These are phyloP conservation scores for Bombus impatiens DNA, from an alignment of 1,140 invertebrate species.

Conservation along the genomic window DNA sequence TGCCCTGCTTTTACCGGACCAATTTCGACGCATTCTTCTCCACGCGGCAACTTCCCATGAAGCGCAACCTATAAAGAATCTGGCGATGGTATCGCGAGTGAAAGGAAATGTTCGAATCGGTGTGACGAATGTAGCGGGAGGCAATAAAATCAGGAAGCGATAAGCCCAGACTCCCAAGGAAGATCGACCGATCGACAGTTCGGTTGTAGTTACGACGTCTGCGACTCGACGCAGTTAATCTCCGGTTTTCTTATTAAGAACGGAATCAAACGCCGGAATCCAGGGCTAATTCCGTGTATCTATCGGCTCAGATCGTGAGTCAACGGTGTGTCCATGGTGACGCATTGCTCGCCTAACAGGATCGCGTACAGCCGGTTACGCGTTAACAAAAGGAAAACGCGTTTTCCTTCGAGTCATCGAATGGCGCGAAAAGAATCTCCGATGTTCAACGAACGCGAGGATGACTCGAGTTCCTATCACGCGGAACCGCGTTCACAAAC, in stretches of 20 bases:
- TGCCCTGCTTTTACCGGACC: no score
- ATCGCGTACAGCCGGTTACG: neutral
- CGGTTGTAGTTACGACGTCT: neutral
- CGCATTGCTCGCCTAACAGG: slow-evolving; percentile 29
- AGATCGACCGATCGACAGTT: neutral
- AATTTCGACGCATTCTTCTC: neutral
- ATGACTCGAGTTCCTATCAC: neutral
- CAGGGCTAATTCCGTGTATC: neutral
- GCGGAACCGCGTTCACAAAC: neutral
- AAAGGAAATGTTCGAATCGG: neutral
- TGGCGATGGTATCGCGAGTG: neutral
- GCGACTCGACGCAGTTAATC: neutral
- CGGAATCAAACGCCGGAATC: neutral
- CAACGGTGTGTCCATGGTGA: slow-evolving; percentile 29
- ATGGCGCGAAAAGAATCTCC: neutral
- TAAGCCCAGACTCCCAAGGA: neutral
- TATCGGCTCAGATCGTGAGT: slow-evolving; percentile 10
- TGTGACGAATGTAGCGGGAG: neutral
- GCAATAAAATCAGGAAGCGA: neutral
- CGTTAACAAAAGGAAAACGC: slow-evolving; percentile 5
- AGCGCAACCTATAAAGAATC: neutral
- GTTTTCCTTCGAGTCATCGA: slow-evolving; percentile 18
- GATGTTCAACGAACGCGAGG: neutral
- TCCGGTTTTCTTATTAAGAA: slow-evolving; percentile 9
- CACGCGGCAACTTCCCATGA: neutral